Evolutionary conservation across 2,888 invertebrate genomes (phyloP).

Genomic region (Trachelus iudaicus): DNA sequence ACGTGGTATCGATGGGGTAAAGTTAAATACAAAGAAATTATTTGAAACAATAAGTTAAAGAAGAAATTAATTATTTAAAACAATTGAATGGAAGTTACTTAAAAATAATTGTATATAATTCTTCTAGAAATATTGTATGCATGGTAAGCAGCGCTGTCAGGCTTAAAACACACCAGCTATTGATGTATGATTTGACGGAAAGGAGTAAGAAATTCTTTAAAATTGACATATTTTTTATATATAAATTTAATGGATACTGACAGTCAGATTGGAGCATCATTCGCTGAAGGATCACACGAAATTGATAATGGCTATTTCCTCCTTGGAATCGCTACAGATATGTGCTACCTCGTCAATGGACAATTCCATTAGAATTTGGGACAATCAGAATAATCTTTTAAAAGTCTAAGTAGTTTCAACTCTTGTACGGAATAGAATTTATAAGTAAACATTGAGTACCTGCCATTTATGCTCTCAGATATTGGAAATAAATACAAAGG

Average conservation of each 20-base stretch:
- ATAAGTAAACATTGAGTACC: neutral
- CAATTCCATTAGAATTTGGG: slow-evolving; percentile 44
- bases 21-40: neutral
- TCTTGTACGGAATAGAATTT: neutral
- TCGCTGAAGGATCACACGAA: slow-evolving; percentile 36
- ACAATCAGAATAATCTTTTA: slow-evolving; percentile 35
- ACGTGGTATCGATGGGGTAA: slow-evolving; percentile 37
- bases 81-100: neutral
- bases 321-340: slow-evolving; percentile 34
- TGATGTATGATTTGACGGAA: slow-evolving; percentile 38
- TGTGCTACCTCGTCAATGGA: slow-evolving; percentile 45
- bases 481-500: slow-evolving; percentile 35
- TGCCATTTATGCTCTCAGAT: slow-evolving; percentile 25
- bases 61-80: neutral
- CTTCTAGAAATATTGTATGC: slow-evolving; percentile 32
- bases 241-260: neutral
- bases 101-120: too few species aligned
- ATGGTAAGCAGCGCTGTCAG: slow-evolving; percentile 29
- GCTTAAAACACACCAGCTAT: slow-evolving; percentile 29
- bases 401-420: slow-evolving; percentile 27
- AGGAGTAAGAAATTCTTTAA: slow-evolving; percentile 29
- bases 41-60: neutral
- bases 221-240: slow-evolving; percentile 9
- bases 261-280: slow-evolving; percentile 39
- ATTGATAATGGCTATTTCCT: slow-evolving; percentile 30